Base-by-base conservation (phyloP, 2,888 invertebrate genomes). In the Drosophila cognata region DNA sequence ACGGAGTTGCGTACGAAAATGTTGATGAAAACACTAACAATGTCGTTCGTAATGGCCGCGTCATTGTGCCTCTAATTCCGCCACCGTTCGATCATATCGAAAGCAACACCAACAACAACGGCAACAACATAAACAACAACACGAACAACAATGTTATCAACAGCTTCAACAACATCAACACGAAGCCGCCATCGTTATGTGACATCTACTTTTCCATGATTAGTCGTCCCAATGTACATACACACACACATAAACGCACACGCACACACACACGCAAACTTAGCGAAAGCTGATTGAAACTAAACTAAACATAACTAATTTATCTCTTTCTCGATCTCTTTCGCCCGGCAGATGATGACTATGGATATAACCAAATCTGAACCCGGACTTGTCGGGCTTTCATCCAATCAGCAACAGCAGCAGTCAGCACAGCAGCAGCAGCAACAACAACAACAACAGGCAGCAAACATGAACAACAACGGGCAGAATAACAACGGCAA, bases 281-380 rank as follows among this genome's bases (percentile, higher is more conserved):
- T 35, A 25, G 21, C 4, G 3, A 53, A 35, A 55, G 16, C 33
- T 11, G 21, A 7, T 36, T 10, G 11, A 25, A 29, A n/a, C 52
- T 51, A n/a, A 63, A 18, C 8, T 11, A 28, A 28, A 55, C 18
- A n/a, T 2, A 10, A 21, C 51, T 58, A 36, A 61, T 63, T 16
- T 41, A 16, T 38, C 16, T 10, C 28, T 50, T 28, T 50, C 13
- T 33, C 18, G 16, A 7, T 58, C n/a, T 31, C 11, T 31, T 10
- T 35, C 55, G 50, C 13, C 60, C 70, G 82, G 4, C 66, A 93
- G 93, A 95, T 95, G 95, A 96, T 97, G 95, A 97, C 96, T 94
- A 97, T 97, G 97, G 97, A 97, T 94, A 96, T 97, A 92, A 95
- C 96, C 92, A 97, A 97, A 94, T 96, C 96, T 92, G 95, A 95